Base-by-base conservation (phyloP, 2,113 vertebrate genomes). In the Malaclemys terrapin region DNA sequence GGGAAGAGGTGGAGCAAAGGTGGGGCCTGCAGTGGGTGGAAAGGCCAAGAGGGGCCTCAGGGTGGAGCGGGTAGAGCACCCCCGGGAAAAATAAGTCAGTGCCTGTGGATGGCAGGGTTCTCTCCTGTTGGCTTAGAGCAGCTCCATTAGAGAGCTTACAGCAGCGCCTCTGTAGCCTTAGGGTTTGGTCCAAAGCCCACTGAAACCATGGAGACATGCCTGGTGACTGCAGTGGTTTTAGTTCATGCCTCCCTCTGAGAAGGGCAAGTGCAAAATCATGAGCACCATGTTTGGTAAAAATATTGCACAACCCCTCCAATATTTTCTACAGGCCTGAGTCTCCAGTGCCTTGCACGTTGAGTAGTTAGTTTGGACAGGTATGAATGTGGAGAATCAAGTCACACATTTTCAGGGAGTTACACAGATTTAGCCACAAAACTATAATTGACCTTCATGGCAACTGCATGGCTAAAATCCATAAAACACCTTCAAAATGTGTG, bases 361-460 rank as follows among this genome's bases (percentile, higher is more conserved):
- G 27, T 62, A 62, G 12, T 62, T 62, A 62, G 27, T 62, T 62
- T 62, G 27, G 29, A 62, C 27, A 31, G 12, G 27, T 31, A 62
- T 1, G 11, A 62, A 62, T 31, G 59, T 31, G 59, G 29, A 62
- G 29, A 31, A 62, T 62, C 27, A 13, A 6, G 59, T 29, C 11
- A 31, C 10, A 29, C 27, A 59, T 59, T 59, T 59, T 59, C 10
- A 59, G 10, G 27, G 27, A 59, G 27, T 62, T 29, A 7, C 25
- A 59, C 29, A 62, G 29, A 62, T 62, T 13, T 62, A 31, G 3
- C 27, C 27, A 62, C 11, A 62, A 31, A 62, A 62, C 27, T 31
- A 31, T 62, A 31, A 62, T 31, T 62, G 59, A 62, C 59, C 2
- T 2, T 59, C 1, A 0, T 65, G 75, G 3, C 42, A 57, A 82